phyloP scores from a whole-genome alignment of 2,797 vertebrate species.

The Pyrrhura leucotis region DNA sequence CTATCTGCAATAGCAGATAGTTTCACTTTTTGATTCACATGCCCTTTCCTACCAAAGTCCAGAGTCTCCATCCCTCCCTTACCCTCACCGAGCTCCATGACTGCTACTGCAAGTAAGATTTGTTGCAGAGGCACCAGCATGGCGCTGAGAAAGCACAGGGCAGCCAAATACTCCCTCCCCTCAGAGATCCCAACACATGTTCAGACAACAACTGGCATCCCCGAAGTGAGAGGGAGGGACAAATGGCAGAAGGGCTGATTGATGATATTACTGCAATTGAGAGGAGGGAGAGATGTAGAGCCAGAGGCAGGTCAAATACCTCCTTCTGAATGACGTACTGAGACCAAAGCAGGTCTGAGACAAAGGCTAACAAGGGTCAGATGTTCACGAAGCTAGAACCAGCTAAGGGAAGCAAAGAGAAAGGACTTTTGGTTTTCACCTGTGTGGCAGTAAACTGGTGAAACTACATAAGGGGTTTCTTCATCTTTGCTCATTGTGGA shows the following conservation, averaged over 20 bases:
- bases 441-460: neutral
- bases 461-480: neutral
- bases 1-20: neutral
- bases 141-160: neutral
- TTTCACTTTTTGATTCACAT: neutral
- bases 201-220: constrained; percentile 41
- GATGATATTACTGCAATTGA: neutral
- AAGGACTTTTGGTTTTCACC: neutral
- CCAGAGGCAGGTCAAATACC: neutral
- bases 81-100: neutral
- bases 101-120: neutral
- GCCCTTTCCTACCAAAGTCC: neutral
- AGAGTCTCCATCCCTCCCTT: neutral
- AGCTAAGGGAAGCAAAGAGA: neutral
- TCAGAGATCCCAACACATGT: neutral
- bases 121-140: neutral
- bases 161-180: neutral
- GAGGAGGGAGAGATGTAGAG: neutral
- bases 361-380: neutral
- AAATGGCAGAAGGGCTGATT: constrained; percentile 1
- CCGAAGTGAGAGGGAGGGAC: neutral
- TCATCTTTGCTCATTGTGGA: neutral
- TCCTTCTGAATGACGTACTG: neutral
- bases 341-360: neutral
- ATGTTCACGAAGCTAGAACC: neutral